Percentiles rank a stretch among this genome's conserved stretches.
These are phyloP conservation scores for Chionodraco myersi DNA, from an alignment of 2,113 vertebrate genomes.

Conservation along the genomic window DNA sequence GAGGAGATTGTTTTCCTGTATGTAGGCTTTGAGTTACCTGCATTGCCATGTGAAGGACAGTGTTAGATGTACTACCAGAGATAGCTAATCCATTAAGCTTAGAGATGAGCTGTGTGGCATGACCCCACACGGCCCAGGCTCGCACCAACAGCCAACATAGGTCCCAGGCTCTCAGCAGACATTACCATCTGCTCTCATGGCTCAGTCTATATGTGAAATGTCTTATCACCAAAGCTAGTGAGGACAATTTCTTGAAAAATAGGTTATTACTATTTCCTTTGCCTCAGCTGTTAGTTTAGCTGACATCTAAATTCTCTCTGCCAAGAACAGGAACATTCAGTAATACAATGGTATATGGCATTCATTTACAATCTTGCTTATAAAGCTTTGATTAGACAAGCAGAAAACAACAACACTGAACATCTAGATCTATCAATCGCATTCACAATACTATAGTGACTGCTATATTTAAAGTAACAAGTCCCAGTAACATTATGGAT, in stretches of 20 bases:
- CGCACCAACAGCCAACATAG: conserved; percentile 54
- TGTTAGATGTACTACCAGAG: conserved; percentile 63
- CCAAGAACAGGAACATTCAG: background rate
- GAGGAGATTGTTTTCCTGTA: conserved; percentile 55
- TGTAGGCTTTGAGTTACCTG: conserved; percentile 52
- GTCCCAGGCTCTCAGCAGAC: conserved; percentile 43
- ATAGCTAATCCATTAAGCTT: conserved; percentile 81
- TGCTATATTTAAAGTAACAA: background rate
- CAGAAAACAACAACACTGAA: background rate
- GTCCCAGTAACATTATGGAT: background rate
- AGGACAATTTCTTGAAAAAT: conserved; percentile 8
- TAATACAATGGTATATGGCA: background rate
- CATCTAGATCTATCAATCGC: conserved; percentile 1
- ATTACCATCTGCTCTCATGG: conserved; percentile 5
- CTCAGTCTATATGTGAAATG: conserved; percentile 21
- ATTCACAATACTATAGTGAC: background rate
- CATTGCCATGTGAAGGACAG: conserved; percentile 72
- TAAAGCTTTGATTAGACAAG: background rate
- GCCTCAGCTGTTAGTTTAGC: background rate
- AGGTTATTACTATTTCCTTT: background rate
- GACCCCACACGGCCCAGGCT: conserved; percentile 55
- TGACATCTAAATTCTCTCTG: background rate
- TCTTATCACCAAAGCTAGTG: conserved; percentile 1
- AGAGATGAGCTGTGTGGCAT: conserved; percentile 77
- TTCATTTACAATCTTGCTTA: conserved; percentile 15